Conservation (phyloP, 2,113 vertebrate genomes). For the Pseudopodoces humilis region DNA sequence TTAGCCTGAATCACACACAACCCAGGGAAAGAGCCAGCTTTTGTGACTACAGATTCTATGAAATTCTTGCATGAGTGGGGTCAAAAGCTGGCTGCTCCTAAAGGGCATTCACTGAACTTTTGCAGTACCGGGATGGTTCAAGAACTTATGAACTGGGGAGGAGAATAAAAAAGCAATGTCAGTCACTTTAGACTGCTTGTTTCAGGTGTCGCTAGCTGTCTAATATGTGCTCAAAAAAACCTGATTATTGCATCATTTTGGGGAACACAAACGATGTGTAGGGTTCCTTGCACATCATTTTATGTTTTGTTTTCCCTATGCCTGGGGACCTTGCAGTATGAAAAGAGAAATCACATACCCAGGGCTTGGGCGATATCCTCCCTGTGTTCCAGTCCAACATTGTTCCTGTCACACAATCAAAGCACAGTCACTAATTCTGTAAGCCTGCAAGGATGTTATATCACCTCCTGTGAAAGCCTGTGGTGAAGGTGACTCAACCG, state of each 20-base stretch:
- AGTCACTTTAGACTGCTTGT: background rate
- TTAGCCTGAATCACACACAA: background rate
- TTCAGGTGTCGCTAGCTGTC: background rate
- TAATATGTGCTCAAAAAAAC: background rate
- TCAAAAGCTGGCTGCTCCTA: background rate
- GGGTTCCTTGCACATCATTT: background rate
- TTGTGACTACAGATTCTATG: background rate
- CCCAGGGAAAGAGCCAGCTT: background rate
- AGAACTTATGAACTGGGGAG: background rate
- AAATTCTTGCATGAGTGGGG: background rate
- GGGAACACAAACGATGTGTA: background rate
- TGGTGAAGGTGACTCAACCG: background rate
- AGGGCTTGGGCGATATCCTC: background rate
- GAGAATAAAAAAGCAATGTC: background rate
- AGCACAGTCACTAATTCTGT: background rate
- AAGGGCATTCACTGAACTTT: background rate
- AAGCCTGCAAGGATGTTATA: constrained; percentile 14
- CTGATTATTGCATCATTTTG: background rate
- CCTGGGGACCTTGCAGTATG: background rate
- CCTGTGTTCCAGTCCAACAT: background rate
- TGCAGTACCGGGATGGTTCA: background rate
- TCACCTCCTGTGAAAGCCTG: background rate
- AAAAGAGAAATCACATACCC: background rate
- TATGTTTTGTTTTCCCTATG: background rate
- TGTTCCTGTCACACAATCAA: background rate